Evolutionary conservation across 64 coral and sea anemone genomes (phyloP).

Genomic region (Montipora cactus): DNA sequence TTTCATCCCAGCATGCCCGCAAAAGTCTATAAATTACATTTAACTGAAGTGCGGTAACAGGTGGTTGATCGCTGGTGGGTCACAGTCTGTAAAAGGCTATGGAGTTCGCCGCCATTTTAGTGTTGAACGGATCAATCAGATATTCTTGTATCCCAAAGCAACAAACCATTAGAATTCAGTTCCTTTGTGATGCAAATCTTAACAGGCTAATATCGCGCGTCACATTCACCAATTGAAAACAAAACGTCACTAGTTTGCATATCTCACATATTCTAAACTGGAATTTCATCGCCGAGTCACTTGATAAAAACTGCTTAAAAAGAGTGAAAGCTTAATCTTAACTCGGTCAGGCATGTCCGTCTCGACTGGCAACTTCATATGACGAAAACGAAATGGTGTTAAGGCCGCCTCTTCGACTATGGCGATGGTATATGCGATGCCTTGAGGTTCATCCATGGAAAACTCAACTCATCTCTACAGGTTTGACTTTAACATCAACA

Average conservation of each 20-base stretch:
- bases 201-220: background rate
- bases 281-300: no score
- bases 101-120: no score
- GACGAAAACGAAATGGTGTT: background rate
- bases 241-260: background rate
- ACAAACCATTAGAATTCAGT: background rate
- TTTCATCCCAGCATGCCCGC: no score
- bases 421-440: constrained; percentile 66
- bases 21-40: no score
- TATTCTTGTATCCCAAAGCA: background rate
- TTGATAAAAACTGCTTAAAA: no score
- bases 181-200: background rate
- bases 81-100: no score
- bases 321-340: no score
- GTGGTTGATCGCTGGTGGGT: no score
- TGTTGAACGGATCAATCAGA: no score
- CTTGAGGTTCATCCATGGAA: constrained; percentile 79
- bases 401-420: constrained; percentile 38
- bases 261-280: background rate
- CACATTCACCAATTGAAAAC: background rate
- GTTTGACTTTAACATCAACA: constrained; percentile 14
- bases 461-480: constrained; percentile 69
- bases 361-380: background rate
- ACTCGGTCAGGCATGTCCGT: background rate
- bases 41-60: no score